Percentiles rank a stretch among this genome's conserved stretches.
phyloP scores from a whole-genome alignment of 2,113 vertebrate species.

The Eolophus roseicapilla region DNA sequence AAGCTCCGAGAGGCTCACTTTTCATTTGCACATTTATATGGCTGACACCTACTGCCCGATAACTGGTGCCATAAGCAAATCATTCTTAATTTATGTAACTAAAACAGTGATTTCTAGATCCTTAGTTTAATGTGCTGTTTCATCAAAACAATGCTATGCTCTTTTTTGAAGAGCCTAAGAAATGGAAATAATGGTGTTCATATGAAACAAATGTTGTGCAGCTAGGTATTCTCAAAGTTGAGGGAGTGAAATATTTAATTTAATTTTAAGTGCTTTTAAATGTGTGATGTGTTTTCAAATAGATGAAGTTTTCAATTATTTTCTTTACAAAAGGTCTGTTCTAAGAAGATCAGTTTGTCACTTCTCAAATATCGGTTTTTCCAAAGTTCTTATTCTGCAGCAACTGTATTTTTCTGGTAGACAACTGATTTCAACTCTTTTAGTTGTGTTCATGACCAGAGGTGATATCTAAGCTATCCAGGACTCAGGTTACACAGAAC shows the following conservation, averaged over 20 bases:
- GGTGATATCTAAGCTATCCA: not conserved
- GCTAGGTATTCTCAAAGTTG: not conserved
- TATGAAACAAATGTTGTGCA: not conserved
- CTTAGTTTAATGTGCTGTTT: not conserved
- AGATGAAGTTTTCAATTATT: not conserved
- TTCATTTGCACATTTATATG: slow-evolving; percentile 30
- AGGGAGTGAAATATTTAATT: not conserved
- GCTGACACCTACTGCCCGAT: slow-evolving; percentile 8
- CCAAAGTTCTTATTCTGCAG: not conserved
- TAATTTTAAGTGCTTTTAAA: not conserved
- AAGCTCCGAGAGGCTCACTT: slow-evolving; percentile 1
- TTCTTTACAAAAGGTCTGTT: not conserved
- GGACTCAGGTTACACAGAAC: not conserved
- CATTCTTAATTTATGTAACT: not conserved
- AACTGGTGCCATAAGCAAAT: not conserved
- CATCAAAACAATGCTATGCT: not conserved
- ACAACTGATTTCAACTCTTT: not conserved
- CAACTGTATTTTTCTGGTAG: not conserved
- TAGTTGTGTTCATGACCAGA: not conserved
- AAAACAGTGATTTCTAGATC: not conserved
- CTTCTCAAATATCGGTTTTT: not conserved
- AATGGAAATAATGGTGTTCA: not conserved
- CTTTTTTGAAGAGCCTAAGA: not conserved
- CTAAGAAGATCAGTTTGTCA: not conserved
- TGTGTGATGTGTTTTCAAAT: not conserved